These are phyloP conservation scores for Myioborus melanocephalus DNA, from an alignment of 2,797 vertebrate genomes.

Conservation along the genomic window DNA sequence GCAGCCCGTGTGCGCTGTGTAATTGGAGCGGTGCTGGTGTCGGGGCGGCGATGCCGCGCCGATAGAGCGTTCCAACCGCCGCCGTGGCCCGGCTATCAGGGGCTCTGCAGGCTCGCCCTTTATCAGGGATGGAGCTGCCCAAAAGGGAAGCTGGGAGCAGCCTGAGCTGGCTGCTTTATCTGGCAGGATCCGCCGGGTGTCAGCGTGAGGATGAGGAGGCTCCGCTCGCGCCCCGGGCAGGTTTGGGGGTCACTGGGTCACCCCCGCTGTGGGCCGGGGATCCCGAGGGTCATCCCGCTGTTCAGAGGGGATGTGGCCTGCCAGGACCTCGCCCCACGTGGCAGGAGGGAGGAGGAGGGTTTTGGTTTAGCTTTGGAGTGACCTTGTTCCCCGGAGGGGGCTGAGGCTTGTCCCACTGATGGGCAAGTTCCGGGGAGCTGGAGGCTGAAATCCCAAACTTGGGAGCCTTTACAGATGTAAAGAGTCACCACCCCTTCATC, in stretches of 20 bases:
- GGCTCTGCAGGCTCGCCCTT: constrained; percentile 88
- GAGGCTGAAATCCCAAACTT: constrained; percentile 79
- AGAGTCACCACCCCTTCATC: background rate
- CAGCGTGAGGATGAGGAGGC: constrained; percentile 30
- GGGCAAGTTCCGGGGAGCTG: constrained; percentile 78
- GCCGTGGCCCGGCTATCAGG: constrained; percentile 90
- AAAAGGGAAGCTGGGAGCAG: constrained; percentile 90
- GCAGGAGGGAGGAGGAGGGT: background rate
- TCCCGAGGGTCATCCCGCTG: fast-evolving
- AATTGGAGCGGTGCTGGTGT: constrained; percentile 87
- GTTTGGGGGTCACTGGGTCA: background rate
- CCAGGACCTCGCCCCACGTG: fast-evolving
- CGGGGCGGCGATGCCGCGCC: constrained; percentile 82
- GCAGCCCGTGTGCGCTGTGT: constrained; percentile 86
- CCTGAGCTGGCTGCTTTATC: constrained; percentile 90
- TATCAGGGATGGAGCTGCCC: constrained; percentile 92
- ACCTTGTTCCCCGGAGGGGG: constrained; percentile 85
- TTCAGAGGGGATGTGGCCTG: background rate
- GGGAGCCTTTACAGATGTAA: background rate
- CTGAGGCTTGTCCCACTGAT: constrained; percentile 80
- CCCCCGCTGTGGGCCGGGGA: fast-evolving
- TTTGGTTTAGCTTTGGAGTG: constrained; percentile 79
- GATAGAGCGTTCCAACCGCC: constrained; percentile 85
- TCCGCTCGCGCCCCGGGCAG: background rate
- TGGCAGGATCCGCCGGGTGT: constrained; percentile 70